Evolutionary conservation across 1,140 invertebrate species (phyloP).

Genomic region (Schlechtendalia chinensis): DNA sequence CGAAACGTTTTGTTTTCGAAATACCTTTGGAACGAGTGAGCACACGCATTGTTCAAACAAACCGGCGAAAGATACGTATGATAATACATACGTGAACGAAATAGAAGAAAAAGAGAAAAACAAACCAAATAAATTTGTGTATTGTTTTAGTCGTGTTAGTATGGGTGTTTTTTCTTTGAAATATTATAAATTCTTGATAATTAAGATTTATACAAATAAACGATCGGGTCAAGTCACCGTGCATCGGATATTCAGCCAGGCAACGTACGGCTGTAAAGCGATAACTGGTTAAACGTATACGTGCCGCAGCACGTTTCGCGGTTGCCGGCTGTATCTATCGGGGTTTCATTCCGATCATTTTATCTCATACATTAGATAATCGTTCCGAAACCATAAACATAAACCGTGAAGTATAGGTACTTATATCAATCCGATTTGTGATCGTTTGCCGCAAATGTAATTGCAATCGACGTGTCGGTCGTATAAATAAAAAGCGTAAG

Average conservation of each 20-base stretch:
- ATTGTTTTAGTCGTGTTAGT: neutral
- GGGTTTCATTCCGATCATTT: neutral
- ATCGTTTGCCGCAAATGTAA: too few species aligned
- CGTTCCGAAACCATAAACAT: neutral
- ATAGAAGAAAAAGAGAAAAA: too few species aligned
- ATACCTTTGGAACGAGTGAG: neutral
- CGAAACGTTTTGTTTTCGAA: constrained; percentile 23
- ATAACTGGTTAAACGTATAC: neutral
- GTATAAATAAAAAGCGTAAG: too few species aligned
- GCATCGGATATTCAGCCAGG: too few species aligned
- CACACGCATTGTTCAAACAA: constrained; percentile 13
- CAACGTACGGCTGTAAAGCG: too few species aligned
- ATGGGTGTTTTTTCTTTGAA: too few species aligned
- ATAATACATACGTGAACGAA: neutral
- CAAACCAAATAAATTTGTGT: neutral
- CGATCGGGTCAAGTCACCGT: neutral
- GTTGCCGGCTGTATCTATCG: neutral
- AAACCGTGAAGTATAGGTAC: neutral
- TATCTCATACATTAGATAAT: neutral
- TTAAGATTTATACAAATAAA: neutral
- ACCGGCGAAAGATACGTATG: neutral
- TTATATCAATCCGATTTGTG: neutral
- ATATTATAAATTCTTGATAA: neutral
- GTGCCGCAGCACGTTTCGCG: too few species aligned
- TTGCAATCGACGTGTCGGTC: neutral